Evolutionary conservation across 2,113 vertebrate genomes (phyloP).

Genomic region (Macaca mulatta): DNA sequence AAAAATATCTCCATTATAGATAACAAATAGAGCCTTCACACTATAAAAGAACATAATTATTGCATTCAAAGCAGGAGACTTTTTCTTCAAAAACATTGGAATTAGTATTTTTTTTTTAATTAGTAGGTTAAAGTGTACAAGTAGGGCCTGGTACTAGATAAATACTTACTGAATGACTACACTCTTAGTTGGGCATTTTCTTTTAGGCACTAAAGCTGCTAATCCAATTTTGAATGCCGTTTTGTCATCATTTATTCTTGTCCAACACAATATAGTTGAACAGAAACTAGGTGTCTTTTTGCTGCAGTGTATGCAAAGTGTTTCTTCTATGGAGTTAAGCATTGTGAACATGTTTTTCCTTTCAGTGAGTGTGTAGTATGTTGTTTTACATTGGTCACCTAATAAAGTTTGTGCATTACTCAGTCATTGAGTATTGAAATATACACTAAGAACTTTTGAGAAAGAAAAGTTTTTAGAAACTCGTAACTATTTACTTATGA

Average conservation of each 20-base stretch:
- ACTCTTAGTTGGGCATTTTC: neutral
- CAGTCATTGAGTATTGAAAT: neutral
- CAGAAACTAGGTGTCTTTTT: slow-evolving; percentile 24
- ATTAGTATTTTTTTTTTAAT: neutral
- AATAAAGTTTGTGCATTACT: neutral
- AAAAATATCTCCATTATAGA: neutral
- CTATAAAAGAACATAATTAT: neutral
- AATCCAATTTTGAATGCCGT: neutral
- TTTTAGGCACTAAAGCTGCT: neutral
- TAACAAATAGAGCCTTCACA: slow-evolving; percentile 13
- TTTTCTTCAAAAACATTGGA: neutral
- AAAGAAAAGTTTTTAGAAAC: slow-evolving; percentile 8
- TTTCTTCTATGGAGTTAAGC: neutral
- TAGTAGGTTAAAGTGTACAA: neutral
- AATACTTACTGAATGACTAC: neutral
- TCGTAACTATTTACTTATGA: neutral
- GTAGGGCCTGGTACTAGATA: neutral
- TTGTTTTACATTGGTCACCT: neutral
- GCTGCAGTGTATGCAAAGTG: neutral
- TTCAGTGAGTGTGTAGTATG: neutral
- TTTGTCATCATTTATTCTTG: neutral
- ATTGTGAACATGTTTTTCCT: neutral
- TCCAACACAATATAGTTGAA: neutral
- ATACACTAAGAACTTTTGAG: neutral
- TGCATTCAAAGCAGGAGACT: neutral